A percentile compares a stretch with the other conserved stretches of the same genome.
phyloP scores from a whole-genome alignment of 2,888 invertebrate species.

The Pediacus dermestoides region DNA sequence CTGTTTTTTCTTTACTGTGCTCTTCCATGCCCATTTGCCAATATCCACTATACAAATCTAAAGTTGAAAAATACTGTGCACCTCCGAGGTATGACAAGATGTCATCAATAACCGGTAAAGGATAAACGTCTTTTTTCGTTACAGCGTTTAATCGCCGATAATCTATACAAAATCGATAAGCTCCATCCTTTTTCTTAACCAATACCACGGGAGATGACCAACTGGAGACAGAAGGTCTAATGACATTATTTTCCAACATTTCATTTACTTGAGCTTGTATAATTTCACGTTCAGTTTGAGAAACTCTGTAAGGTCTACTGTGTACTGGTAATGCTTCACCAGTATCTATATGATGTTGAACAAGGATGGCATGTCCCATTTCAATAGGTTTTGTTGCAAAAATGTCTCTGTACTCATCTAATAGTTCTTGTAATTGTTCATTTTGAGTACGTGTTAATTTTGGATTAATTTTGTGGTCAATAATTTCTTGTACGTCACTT shows the following conservation, averaged over 20 bases:
- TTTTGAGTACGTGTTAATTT: too few relatives aligned
- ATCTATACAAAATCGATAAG: conserved; percentile 29
- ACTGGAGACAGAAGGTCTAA: conserved; percentile 3
- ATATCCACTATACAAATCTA: conserved; percentile 36
- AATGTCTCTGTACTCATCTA: too few relatives aligned
- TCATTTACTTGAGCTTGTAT: background rate
- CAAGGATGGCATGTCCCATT: too few relatives aligned
- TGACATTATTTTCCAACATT: conserved; percentile 2
- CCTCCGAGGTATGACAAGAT: conserved; percentile 29
- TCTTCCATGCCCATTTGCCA: conserved; percentile 34
- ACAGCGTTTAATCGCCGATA: conserved; percentile 35
- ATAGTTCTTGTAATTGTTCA: too few relatives aligned
- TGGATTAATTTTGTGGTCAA: too few relatives aligned
- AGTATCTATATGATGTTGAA: too few relatives aligned
- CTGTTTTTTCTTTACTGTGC: conserved; percentile 34
- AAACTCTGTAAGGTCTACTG: background rate
- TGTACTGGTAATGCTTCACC: too few relatives aligned
- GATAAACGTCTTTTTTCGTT: conserved; percentile 35
- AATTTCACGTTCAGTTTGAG: background rate
- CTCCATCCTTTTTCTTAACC: conserved; percentile 27
- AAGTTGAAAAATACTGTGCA: conserved; percentile 29
- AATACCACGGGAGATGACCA: conserved; percentile 16
- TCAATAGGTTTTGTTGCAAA: too few relatives aligned
- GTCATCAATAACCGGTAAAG: conserved; percentile 38
- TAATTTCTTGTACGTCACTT: too few relatives aligned